Conservation (phyloP, 1,140 invertebrate species). For the Heliconius congener region DNA sequence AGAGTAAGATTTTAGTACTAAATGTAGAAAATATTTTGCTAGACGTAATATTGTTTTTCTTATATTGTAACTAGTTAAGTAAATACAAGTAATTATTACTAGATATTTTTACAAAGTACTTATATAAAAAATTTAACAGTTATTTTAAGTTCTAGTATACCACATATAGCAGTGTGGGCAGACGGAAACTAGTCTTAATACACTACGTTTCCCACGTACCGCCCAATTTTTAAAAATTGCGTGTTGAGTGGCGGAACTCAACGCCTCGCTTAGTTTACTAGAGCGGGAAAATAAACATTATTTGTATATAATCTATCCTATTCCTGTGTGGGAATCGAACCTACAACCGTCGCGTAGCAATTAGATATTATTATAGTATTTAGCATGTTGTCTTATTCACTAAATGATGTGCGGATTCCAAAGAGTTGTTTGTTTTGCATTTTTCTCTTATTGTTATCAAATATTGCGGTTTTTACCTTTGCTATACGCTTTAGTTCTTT, state of each 20-base stretch:
- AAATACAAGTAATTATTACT: too few relatives aligned
- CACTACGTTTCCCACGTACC: too few relatives aligned
- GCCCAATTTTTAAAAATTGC: neutral
- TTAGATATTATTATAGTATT: neutral
- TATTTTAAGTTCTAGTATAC: too few relatives aligned
- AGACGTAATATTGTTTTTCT: too few relatives aligned
- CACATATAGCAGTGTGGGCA: too few relatives aligned
- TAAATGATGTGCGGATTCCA: conserved; percentile 12
- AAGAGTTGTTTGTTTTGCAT: conserved; percentile 43
- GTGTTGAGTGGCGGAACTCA: neutral
- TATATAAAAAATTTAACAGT: too few relatives aligned
- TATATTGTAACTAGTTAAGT: too few relatives aligned
- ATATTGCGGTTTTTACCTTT: conserved; percentile 28
- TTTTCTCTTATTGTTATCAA: conserved; percentile 37
- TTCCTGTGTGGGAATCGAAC: neutral
- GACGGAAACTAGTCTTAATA: too few relatives aligned
- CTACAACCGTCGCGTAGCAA: too few relatives aligned
- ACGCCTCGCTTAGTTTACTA: neutral
- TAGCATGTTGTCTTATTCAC: conserved; percentile 1
- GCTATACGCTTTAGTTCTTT: conserved; percentile 8
- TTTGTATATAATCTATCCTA: neutral
- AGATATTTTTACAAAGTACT: too few relatives aligned
- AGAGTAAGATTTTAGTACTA: neutral
- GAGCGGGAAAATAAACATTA: neutral
- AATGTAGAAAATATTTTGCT: neutral